Conservation (phyloP, 2,888 invertebrate genomes). For the Actias luna region DNA sequence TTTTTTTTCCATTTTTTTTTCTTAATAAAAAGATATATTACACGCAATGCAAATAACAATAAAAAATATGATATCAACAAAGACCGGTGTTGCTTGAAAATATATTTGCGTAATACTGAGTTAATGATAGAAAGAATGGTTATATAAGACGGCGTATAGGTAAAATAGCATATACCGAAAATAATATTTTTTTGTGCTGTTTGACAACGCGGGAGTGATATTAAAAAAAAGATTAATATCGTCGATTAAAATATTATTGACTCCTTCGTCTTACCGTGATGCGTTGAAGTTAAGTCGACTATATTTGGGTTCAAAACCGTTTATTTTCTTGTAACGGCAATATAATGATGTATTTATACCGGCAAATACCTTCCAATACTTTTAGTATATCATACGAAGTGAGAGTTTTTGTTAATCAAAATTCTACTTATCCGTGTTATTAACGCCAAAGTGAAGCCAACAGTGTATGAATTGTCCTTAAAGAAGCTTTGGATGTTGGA, state of each 20-base stretch:
- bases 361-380: too few species aligned
- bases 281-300: too few species aligned
- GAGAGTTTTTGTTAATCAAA: too few species aligned
- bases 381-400: too few species aligned
- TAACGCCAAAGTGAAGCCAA: too few species aligned
- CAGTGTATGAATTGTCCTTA: too few species aligned
- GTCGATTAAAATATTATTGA: too few species aligned
- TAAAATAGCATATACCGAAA: slow-evolving; percentile 34
- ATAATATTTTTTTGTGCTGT: slow-evolving; percentile 47
- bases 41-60: slow-evolving; percentile 76
- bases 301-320: background rate
- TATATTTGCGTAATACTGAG: slow-evolving; percentile 66
- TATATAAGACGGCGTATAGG: slow-evolving; percentile 28
- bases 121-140: slow-evolving; percentile 42
- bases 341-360: background rate
- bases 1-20: slow-evolving; percentile 67
- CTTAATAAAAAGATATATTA: slow-evolving; percentile 79
- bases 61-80: slow-evolving; percentile 59
- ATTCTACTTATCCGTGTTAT: too few species aligned
- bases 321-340: background rate
- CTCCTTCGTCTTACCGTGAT: too few species aligned
- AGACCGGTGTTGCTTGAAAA: slow-evolving; percentile 57
- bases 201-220: slow-evolving; percentile 47
- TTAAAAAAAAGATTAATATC: background rate
- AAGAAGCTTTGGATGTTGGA: too few species aligned